Base-by-base conservation (phyloP, 2,113 vertebrate species). In the Meleagris gallopavo region DNA sequence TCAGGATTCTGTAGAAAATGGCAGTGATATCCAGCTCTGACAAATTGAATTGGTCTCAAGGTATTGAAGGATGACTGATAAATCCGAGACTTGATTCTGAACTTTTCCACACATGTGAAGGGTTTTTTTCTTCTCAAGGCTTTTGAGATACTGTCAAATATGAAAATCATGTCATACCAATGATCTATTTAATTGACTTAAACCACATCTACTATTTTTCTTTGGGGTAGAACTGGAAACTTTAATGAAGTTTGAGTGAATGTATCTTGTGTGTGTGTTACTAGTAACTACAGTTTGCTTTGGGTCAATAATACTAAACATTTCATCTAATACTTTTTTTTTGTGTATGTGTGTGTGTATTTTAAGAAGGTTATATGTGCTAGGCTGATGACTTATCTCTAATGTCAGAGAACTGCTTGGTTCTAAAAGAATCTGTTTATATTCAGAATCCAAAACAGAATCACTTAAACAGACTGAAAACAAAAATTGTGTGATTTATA, bases 1-100 rank as follows among this genome's bases (percentile, higher is more conserved):
- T 36, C 57, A 94, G 52, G 71, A 95, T 95, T 97, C 94, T 97
- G 79, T 94, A 82, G 96, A 88, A 97, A 98, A 97, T 96, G 82
- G 83, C 95, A 96, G 74, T 94, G 88, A 96, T 97, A 98, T 93
- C 97, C 82, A 96, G 73, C 78, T 95, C 94, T 97, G 90, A 97
- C 90, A 97, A 97, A 97, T 89, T 96, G 97, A 97, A 97, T 96
- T 94, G 92, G 86, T 97, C 93, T 97, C 94, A 92, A 96, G 93
- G 90, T 97, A 96, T 82, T 93, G 90, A 93, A 96, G 70, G 87
- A 97, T 97, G 89, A 95, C 90, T 97, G 97, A 98, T 97, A 98
- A 97, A 97, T 97, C 93, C 96, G 60, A 91, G 93, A 67, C 45
- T 86, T 93, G 83, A 95, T 97, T 58, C 88, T 91, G 64, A 96